Conservation (phyloP, 2,888 invertebrate species). For the Sericinus montela region DNA sequence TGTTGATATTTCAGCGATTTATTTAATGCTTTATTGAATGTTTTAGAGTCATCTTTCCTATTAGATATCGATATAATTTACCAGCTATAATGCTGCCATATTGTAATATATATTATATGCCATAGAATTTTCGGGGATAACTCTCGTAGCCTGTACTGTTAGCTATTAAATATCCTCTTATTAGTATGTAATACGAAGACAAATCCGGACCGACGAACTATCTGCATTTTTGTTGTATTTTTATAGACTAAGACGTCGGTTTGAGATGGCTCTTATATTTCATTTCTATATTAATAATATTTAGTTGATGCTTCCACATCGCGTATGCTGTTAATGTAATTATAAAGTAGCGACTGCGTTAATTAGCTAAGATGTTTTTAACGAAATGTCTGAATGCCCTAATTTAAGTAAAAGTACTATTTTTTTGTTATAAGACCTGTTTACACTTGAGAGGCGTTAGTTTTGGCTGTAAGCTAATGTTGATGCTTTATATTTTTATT, state of each 20-base stretch:
- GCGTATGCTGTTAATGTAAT: no score
- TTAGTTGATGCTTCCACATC: no score
- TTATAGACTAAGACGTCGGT: background rate
- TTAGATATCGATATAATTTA: slow-evolving; percentile 19
- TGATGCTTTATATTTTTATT: no score
- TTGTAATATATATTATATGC: slow-evolving; percentile 29
- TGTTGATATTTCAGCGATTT: background rate
- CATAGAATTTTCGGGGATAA: slow-evolving; percentile 13
- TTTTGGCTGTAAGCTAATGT: no score
- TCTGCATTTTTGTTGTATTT: background rate
- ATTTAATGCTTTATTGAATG: background rate
- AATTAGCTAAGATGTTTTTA: no score
- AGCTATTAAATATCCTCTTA: background rate
- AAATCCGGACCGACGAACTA: background rate
- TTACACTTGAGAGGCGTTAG: no score
- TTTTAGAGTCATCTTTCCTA: background rate
- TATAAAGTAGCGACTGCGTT: no score
- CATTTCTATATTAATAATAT: no score
- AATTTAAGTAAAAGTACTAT: no score
- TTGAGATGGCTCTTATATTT: no score
- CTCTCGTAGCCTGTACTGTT: background rate
- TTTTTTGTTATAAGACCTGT: no score
- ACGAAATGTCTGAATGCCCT: no score
- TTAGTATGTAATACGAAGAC: background rate
- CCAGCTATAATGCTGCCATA: slow-evolving; percentile 45